Evolutionary conservation across 2,888 invertebrate species (phyloP), one percentile per base, ranked within the genome.

Genomic region (Drosophila stalkeri): DNA sequence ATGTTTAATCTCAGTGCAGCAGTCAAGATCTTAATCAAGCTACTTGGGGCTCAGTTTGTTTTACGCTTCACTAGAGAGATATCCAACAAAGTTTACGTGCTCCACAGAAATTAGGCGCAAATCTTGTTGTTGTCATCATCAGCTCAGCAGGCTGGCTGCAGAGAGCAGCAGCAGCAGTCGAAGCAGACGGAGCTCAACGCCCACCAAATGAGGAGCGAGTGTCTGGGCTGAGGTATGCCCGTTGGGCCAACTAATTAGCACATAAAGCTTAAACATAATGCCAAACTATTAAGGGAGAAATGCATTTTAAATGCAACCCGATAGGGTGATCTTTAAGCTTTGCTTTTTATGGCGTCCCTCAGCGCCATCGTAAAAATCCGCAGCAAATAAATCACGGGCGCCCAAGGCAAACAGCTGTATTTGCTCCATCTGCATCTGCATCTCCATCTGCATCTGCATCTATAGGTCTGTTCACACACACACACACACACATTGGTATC

Each of bases 21-120:
- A 83, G 78, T 78, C 78, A 75, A 87, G 86, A 87, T 87, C 86
- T 87, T 87, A 87, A 87, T 87, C 86, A 82, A 84, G 67, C 70
- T 72, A 62, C 70, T 81, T 71, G 78, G 72, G 59, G 75, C 56
- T 55, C 64, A 65, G 75, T 69, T 75, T 68, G 64, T 69, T 78
- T 73, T 74, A 72, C 75, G 80, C 75, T 83, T 78, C 67, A 65
- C 87, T 70, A 72, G 77, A 75, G 74, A 72, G 78, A 80, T 72
- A 80, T 72, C 72, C 60, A 64, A 71, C 69, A 71, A 84, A 74
- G 72, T 80, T 81, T 80, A 86, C 85, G 82, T 86, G 88, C 83
- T 75, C 80, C 65, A 77, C 75, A 77, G 89, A 86, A 86, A 86
- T 86, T 86, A 88, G 86, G 82, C 84, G 75, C 77, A 87, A 84